Base-by-base conservation (phyloP, 2,797 vertebrate species). In the Acestrorhynchus altus region DNA sequence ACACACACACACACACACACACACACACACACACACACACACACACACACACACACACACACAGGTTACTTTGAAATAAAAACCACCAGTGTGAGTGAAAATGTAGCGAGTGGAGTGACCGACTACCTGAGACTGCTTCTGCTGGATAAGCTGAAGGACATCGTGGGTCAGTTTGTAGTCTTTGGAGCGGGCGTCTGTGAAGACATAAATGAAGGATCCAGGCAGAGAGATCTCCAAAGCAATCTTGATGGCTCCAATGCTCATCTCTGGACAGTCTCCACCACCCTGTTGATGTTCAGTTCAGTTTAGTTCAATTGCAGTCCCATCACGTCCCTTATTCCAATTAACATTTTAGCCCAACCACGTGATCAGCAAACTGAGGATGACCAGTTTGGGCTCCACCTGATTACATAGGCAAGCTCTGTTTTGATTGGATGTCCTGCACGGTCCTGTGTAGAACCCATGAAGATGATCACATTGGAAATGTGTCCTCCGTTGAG, bases 221-320 rank as follows among this genome's bases (percentile, higher is more conserved):
- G 98, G 97, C 74, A 97, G 90, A 56, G 98, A 99, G 83, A 99
- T 99, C 88, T 99, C 98, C 85, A 99, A 87, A 78, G 98, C 98
- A 0, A 98, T 98, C 91, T 99, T 99, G 85, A 99, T 99, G 83
- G 98, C 98, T 12, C 97, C 97, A 0, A 99, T 95, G 89, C 98
- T 99, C 98, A 99, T 99, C 90, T 99, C 98, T 15, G 98, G 98
- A 89, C 98, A 99, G 83, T 99, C 98, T 9, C 98, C 98, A 39
- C 98, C 98, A 72, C 98, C 98, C 97, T 99, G 88, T 84, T 77
- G 52, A 59, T 31, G 42, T 40, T 10, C 49, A 52, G 22, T 8
- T 18, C 28, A 60, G 16, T 35, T 15, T 9, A 28, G 5, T 22
- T 22, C 31, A 42, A 42, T 8, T 42, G 40, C 10, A 1, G 4